Evolutionary conservation across 1,140 invertebrate species (phyloP).

Genomic region (Papilio polytes): DNA sequence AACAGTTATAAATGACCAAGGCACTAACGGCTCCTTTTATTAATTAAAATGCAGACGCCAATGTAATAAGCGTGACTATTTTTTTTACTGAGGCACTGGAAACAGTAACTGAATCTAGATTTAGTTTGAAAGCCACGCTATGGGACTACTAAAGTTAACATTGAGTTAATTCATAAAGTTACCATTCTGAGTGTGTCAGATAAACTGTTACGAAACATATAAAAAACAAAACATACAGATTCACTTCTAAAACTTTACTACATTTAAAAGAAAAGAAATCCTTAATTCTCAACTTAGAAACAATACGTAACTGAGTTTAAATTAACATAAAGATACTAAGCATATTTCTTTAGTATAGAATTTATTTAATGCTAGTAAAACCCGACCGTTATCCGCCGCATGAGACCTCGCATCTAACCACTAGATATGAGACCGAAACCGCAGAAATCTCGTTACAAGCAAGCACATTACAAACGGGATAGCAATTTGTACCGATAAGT

Average conservation of each 20-base stretch:
- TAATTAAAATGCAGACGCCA: slow-evolving; percentile 5
- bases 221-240: too few relatives aligned
- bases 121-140: too few relatives aligned
- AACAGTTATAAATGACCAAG: slow-evolving; percentile 15
- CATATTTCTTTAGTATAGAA: neutral
- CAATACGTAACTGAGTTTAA: neutral
- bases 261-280: too few relatives aligned
- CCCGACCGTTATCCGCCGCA: slow-evolving; percentile 5
- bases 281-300: too few relatives aligned
- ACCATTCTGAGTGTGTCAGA: too few relatives aligned
- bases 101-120: too few relatives aligned
- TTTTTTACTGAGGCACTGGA: too few relatives aligned
- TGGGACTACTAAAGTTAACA: too few relatives aligned
- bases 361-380: neutral
- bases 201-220: too few relatives aligned
- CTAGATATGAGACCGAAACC: neutral
- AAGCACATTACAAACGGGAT: neutral
- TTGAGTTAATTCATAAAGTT: too few relatives aligned
- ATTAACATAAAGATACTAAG: neutral
- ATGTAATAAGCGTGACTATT: neutral
- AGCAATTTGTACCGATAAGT: slow-evolving; percentile 12
- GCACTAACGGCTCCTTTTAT: slow-evolving; percentile 18
- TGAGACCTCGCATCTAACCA: slow-evolving; percentile 13
- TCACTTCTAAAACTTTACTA: too few relatives aligned
- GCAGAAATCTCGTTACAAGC: neutral